Evolutionary conservation across 2,113 vertebrate species (phyloP).

Genomic region (Myrmecophaga tridactyla): DNA sequence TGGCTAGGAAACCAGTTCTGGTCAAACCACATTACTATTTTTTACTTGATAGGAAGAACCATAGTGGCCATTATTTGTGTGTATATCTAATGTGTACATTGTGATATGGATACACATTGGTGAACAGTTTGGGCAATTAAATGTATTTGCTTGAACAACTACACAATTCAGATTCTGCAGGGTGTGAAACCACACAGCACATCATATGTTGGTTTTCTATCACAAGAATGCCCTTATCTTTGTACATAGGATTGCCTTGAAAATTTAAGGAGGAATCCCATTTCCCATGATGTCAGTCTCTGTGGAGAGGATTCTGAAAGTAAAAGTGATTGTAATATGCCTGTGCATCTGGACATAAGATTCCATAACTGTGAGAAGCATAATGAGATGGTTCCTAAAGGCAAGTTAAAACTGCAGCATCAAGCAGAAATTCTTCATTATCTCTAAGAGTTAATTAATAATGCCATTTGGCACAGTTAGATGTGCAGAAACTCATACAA

Average conservation of each 20-base stretch:
- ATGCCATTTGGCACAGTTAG: slow-evolving; percentile 36
- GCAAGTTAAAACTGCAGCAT: slow-evolving; percentile 29
- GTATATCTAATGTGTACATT: neutral
- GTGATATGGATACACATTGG: no score
- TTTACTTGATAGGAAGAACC: neutral
- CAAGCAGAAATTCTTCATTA: neutral
- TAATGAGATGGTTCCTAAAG: slow-evolving; percentile 37
- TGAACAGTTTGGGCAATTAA: neutral
- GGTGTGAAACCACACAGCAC: neutral
- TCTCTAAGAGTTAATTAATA: slow-evolving; percentile 45
- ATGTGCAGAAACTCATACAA: neutral
- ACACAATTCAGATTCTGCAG: neutral
- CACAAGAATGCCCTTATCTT: neutral
- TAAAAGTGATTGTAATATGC: slow-evolving; percentile 27
- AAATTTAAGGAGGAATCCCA: neutral
- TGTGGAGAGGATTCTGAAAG: slow-evolving; percentile 19
- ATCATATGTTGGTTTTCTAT: neutral
- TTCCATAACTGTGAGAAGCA: neutral
- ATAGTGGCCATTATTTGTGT: neutral
- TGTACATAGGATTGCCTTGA: neutral
- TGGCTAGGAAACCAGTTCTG: neutral
- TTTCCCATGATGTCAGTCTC: neutral
- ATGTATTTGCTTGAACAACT: neutral
- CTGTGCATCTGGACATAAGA: slow-evolving; percentile 27
- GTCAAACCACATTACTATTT: neutral